These are phyloP conservation scores for Silurus lanzhouensis DNA, from an alignment of 2,797 vertebrate species.

Conservation along the genomic window DNA sequence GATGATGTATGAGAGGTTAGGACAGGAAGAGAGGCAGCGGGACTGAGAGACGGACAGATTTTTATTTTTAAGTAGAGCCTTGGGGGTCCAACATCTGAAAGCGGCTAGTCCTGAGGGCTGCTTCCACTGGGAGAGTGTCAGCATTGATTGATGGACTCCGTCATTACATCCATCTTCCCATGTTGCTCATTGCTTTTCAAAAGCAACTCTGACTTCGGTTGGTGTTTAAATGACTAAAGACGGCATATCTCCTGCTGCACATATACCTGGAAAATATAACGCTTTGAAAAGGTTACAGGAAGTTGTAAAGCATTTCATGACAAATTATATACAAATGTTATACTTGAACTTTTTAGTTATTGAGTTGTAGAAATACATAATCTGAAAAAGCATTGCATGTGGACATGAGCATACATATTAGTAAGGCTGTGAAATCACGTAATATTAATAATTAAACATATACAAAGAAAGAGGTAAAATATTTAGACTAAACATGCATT, in stretches of 20 bases:
- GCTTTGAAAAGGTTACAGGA: conserved; percentile 31
- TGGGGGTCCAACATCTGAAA: conserved; percentile 34
- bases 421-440: not conserved
- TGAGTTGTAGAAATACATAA: not conserved
- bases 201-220: conserved; percentile 13
- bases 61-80: conserved; percentile 23
- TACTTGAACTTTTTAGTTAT: not conserved
- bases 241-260: conserved; percentile 2
- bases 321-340: not conserved
- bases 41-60: conserved; percentile 13
- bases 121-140: conserved; percentile 17
- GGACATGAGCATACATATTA: not conserved
- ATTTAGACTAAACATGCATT: conserved; percentile 64
- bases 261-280: conserved; percentile 38
- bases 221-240: conserved; percentile 20
- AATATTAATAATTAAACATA: not conserved
- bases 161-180: conserved; percentile 28
- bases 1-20: conserved; percentile 40
- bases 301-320: conserved; percentile 12
- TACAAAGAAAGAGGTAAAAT: not conserved
- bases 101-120: conserved; percentile 4
- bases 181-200: conserved; percentile 35
- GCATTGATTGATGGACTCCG: conserved; percentile 14
- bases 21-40: conserved; percentile 32
- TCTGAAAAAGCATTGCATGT: not conserved